phyloP scores from a whole-genome alignment of 2,888 invertebrate species.

The Stenodera caucasica region DNA sequence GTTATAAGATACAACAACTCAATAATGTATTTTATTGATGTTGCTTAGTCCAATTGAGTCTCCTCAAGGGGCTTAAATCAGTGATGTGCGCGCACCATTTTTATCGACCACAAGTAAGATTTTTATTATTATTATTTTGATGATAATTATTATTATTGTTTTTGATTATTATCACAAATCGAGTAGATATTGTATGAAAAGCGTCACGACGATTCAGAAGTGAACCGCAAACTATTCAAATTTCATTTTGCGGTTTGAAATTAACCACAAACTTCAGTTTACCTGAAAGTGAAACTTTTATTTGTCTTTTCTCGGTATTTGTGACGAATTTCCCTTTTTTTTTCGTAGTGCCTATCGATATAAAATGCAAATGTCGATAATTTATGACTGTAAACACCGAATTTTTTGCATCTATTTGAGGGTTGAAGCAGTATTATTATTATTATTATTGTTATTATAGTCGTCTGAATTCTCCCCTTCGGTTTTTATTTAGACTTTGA shows the following conservation, averaged over 20 bases:
- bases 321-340: background rate
- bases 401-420: conserved; percentile 31
- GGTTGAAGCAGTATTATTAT: too few species aligned
- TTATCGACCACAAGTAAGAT: conserved; percentile 35
- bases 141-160: too few species aligned
- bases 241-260: conserved; percentile 39
- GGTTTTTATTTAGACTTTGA: conserved; percentile 23
- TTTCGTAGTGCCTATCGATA: background rate
- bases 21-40: conserved; percentile 41
- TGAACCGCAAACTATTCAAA: conserved; percentile 33
- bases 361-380: conserved; percentile 40
- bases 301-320: conserved; percentile 12
- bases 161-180: background rate
- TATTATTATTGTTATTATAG: background rate
- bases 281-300: conserved; percentile 50
- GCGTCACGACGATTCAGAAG: conserved; percentile 9
- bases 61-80: conserved; percentile 22
- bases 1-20: conserved; percentile 40
- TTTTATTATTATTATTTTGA: too few species aligned
- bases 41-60: conserved; percentile 30
- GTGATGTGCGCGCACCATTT: conserved; percentile 33
- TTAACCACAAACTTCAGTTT: conserved; percentile 43
- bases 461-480: conserved; percentile 10
- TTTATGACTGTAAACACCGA: conserved; percentile 41
- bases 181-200: background rate